These are phyloP conservation scores for Carpatolechia fugitivella DNA, from an alignment of 2,888 invertebrate species.

Conservation along the genomic window DNA sequence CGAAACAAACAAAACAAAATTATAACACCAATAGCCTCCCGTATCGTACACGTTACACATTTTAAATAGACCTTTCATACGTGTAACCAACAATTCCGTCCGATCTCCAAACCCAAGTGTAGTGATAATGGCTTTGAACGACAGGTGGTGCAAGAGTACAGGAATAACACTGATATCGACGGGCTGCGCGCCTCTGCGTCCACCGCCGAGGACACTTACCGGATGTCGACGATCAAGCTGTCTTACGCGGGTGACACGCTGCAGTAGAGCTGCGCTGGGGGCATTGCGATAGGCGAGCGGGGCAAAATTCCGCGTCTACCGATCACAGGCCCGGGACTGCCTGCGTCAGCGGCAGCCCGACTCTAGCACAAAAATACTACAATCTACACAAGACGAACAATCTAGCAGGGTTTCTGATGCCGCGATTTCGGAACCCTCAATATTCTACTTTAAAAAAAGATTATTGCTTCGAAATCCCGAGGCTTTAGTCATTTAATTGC, in stretches of 20 bases:
- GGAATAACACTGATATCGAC: constrained; percentile 29
- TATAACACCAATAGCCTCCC: no score
- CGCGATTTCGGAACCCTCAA: background rate
- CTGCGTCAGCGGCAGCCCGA: background rate
- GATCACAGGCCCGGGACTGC: background rate
- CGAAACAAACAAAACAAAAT: no score
- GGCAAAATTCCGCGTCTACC: constrained; percentile 15
- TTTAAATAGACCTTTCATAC: no score
- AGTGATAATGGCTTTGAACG: background rate
- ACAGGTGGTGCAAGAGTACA: constrained; percentile 57
- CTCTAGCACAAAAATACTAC: no score
- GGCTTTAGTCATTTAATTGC: no score
- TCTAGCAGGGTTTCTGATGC: background rate
- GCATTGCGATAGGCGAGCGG: background rate
- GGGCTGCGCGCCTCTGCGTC: constrained; percentile 51
- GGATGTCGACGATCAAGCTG: constrained; percentile 48
- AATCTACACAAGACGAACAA: no score
- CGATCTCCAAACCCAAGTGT: no score
- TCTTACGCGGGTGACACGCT: constrained; percentile 32
- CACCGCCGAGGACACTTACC: constrained; percentile 47
- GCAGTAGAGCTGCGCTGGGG: constrained; percentile 19
- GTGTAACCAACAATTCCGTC: no score
- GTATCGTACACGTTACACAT: no score
- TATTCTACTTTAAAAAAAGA: background rate
- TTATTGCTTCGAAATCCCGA: no score